phyloP scores from a whole-genome alignment of 2,797 vertebrate species.

The Lepus oiostolus region DNA sequence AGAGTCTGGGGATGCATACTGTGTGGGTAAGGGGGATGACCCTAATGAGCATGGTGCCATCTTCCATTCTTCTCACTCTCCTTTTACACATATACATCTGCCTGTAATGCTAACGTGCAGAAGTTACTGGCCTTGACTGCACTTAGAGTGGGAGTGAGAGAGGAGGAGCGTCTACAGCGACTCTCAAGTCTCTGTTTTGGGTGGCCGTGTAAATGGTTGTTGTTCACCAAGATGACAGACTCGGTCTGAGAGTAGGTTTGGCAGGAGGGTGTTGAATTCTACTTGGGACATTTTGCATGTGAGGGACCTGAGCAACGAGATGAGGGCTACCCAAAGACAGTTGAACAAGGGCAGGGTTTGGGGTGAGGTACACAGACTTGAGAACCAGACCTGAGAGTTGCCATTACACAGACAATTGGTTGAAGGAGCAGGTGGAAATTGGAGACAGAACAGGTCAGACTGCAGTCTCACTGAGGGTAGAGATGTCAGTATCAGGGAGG shows the following conservation, averaged over 20 bases:
- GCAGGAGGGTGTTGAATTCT: neutral
- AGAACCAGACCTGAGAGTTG: neutral
- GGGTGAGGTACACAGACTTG: neutral
- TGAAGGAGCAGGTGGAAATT: neutral
- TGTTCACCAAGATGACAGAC: neutral
- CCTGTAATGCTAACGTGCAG: neutral
- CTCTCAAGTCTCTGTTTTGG: constrained; percentile 21
- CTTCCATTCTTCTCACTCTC: neutral
- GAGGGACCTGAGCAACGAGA: neutral
- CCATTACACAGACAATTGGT: neutral
- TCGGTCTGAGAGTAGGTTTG: neutral
- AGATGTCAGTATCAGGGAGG: neutral
- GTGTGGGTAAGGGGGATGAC: neutral
- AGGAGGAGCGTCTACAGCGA: neutral
- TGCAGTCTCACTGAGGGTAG: neutral
- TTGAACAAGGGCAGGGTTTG: neutral
- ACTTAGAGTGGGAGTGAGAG: neutral
- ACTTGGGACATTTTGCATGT: neutral
- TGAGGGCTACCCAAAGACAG: neutral
- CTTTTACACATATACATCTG: neutral
- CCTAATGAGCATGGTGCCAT: rapidly evolving
- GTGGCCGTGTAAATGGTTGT: neutral
- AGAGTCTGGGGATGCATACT: neutral
- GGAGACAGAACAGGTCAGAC: neutral
- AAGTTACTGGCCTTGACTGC: neutral